Conservation (phyloP, 92 coral and sea anemone species). For the Anthopleura xanthogrammica region DNA sequence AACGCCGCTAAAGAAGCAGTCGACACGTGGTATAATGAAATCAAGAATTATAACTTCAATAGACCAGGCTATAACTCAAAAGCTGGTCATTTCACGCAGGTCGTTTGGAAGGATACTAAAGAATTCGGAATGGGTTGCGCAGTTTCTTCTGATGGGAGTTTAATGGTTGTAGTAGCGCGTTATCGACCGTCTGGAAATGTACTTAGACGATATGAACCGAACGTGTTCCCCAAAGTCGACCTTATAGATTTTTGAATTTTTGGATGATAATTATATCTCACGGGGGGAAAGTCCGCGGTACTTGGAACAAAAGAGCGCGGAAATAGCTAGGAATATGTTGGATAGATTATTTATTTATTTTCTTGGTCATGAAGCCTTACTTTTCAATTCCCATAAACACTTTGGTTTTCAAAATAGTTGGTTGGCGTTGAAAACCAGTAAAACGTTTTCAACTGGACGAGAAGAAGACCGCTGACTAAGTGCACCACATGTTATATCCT, state of each 20-base stretch:
- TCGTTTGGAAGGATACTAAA: slow-evolving; percentile 85
- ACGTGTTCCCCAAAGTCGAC: slow-evolving; percentile 52
- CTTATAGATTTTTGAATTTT: slow-evolving; percentile 2
- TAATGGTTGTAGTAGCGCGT: slow-evolving; percentile 83
- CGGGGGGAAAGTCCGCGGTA: no score
- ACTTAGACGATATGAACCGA: slow-evolving; percentile 51
- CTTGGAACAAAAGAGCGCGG: no score
- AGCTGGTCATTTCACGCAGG: slow-evolving; percentile 93
- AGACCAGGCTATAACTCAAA: slow-evolving; percentile 79
- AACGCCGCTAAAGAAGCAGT: slow-evolving; percentile 85
- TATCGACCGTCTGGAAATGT: slow-evolving; percentile 92
- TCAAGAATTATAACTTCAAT: slow-evolving; percentile 68
- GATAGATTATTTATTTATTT: no score
- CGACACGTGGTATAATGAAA: slow-evolving; percentile 87
- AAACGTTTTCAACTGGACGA: background rate
- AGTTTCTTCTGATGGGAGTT: slow-evolving; percentile 61
- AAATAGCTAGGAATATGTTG: no score
- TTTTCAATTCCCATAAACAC: no score
- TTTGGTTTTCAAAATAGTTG: no score
- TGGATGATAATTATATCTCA: background rate
- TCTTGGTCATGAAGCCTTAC: no score
- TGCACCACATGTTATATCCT: background rate
- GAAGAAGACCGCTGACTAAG: background rate
- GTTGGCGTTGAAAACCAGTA: no score
- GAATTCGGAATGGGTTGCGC: slow-evolving; percentile 93